Evolutionary conservation across 1,140 invertebrate species (phyloP).

Genomic region (Camponotus vicinus): DNA sequence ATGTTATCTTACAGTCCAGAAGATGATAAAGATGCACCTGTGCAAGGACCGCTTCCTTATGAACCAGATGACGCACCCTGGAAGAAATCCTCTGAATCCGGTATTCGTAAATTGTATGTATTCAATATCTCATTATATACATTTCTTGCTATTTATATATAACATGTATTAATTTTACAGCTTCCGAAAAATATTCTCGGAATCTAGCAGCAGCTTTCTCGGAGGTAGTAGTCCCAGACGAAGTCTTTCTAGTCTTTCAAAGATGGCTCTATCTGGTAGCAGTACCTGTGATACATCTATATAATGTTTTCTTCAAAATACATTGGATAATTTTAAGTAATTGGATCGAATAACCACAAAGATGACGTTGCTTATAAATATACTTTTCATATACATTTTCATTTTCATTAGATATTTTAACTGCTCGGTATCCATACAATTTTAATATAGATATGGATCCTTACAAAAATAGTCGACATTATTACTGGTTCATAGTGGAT

Average conservation of each 20-base stretch:
- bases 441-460: conserved; percentile 37
- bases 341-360: conserved; percentile 23
- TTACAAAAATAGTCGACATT: conserved; percentile 13
- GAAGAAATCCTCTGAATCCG: conserved; percentile 93
- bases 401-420: background rate
- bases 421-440: conserved; percentile 35
- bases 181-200: conserved; percentile 91
- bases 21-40: conserved; percentile 92
- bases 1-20: conserved; percentile 65
- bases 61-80: conserved; percentile 98
- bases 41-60: conserved; percentile 97
- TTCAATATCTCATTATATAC: conserved; percentile 7
- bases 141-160: conserved; percentile 13
- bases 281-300: conserved; percentile 82
- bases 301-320: conserved; percentile 65
- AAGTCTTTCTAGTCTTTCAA: conserved; percentile 90
- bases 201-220: conserved; percentile 87
- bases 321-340: conserved; percentile 55
- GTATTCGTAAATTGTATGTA: conserved; percentile 97
- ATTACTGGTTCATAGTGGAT: conserved; percentile 37
- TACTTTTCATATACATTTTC: conserved; percentile 33
- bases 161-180: conserved; percentile 82
- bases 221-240: conserved; percentile 89
- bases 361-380: conserved; percentile 21
- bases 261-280: conserved; percentile 89